Evolutionary conservation across 2,888 invertebrate genomes (phyloP).

Genomic region (Cheilosia impressa): DNA sequence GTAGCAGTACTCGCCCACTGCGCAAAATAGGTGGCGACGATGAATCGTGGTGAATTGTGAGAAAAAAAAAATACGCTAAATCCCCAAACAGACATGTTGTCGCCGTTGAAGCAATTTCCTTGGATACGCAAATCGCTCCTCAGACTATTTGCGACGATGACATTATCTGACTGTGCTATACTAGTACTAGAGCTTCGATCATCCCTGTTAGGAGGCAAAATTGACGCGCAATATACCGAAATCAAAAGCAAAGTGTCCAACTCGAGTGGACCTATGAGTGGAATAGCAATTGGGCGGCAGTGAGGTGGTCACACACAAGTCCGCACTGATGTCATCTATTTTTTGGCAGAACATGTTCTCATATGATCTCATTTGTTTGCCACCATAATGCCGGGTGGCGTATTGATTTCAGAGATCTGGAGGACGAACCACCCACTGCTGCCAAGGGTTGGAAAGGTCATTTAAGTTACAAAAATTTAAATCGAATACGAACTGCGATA

Average conservation of each 20-base stretch:
- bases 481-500: background rate
- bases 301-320: constrained; percentile 45
- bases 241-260: constrained; percentile 3
- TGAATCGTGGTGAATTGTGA: too few relatives aligned
- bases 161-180: constrained; percentile 26
- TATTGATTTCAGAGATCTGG: constrained; percentile 14
- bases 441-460: background rate
- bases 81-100: constrained; percentile 37
- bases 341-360: constrained; percentile 26
- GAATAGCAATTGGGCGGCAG: background rate
- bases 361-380: constrained; percentile 60
- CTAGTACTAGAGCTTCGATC: constrained; percentile 16
- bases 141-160: constrained; percentile 45
- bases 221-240: constrained; percentile 9
- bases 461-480: constrained; percentile 12
- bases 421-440: background rate
- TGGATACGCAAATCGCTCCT: background rate
- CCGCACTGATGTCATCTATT: constrained; percentile 61
- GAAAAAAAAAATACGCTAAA: background rate
- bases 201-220: constrained; percentile 21
- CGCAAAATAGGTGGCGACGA: background rate
- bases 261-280: background rate
- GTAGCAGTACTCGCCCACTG: background rate
- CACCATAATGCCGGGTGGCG: background rate
- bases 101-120: constrained; percentile 40